These are phyloP conservation scores for Chelmon rostratus DNA, from an alignment of 2,797 vertebrate genomes.

Conservation along the genomic window DNA sequence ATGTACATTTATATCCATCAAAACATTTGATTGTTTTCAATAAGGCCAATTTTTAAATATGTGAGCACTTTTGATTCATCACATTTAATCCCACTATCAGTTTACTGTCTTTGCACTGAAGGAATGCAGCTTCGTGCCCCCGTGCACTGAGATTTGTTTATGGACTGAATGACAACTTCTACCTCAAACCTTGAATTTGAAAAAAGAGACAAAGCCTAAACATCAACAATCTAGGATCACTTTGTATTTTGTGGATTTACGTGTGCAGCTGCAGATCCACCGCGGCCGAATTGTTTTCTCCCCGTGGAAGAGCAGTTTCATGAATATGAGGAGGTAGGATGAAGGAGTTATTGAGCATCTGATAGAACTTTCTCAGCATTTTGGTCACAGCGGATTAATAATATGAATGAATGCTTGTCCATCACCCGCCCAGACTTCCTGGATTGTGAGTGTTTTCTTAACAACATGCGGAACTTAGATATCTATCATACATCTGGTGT, in stretches of 20 bases:
- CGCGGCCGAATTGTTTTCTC: neutral
- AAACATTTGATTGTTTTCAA: neutral
- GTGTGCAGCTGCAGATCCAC: neutral
- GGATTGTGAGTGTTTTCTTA: constrained; percentile 5
- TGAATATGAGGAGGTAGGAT: neutral
- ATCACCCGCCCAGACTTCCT: neutral
- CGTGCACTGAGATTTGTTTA: neutral
- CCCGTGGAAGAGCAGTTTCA: neutral
- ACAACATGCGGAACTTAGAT: constrained; percentile 28
- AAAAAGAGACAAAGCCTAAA: neutral
- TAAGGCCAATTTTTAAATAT: neutral
- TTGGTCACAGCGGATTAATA: neutral
- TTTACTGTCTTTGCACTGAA: too few species aligned
- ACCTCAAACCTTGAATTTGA: neutral
- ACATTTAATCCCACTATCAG: too few species aligned
- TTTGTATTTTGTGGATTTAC: neutral
- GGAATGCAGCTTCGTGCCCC: neutral
- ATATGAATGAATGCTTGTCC: constrained; percentile 1
- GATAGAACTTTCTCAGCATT: neutral
- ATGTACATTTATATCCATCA: neutral
- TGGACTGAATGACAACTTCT: neutral
- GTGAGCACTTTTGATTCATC: neutral
- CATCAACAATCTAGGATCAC: neutral
- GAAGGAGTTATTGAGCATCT: too few species aligned
- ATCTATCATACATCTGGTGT: constrained; percentile 17